phyloP scores from a whole-genome alignment of 2,113 vertebrate genomes.

The Raja brachyura region DNA sequence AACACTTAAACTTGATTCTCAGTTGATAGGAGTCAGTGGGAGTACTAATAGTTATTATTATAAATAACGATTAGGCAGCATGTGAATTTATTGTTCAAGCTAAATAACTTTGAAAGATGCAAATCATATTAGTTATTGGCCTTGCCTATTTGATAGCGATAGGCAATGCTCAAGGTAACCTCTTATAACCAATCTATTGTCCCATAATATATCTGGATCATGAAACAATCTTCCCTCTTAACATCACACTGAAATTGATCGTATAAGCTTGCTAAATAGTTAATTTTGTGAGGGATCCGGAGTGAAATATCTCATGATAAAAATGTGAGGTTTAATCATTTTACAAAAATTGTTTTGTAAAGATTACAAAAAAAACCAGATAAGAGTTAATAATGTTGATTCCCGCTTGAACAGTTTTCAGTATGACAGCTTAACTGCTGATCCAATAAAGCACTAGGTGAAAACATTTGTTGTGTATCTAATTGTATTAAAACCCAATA shows the following conservation, averaged over 20 bases:
- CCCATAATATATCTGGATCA: constrained; percentile 1
- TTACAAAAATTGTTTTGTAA: too few relatives aligned
- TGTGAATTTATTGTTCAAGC: background rate
- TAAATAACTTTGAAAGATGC: background rate
- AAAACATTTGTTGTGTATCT: too few relatives aligned
- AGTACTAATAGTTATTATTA: background rate
- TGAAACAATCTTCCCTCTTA: background rate
- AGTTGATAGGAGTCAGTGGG: background rate
- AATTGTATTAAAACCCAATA: too few relatives aligned
- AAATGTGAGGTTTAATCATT: too few relatives aligned
- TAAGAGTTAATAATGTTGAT: background rate
- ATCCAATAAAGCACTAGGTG: background rate
- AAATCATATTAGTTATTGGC: background rate
- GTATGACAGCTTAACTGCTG: background rate
- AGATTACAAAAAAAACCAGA: too few relatives aligned
- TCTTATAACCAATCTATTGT: background rate
- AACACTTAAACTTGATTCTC: too few relatives aligned
- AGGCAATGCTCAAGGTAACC: background rate
- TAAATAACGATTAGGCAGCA: background rate
- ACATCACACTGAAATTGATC: background rate
- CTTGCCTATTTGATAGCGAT: background rate
- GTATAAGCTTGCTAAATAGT: background rate
- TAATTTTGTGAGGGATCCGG: background rate
- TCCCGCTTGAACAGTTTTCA: background rate
- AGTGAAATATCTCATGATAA: background rate